Conservation (phyloP, 2,888 invertebrate genomes). For the Limnephilus marmoratus region DNA sequence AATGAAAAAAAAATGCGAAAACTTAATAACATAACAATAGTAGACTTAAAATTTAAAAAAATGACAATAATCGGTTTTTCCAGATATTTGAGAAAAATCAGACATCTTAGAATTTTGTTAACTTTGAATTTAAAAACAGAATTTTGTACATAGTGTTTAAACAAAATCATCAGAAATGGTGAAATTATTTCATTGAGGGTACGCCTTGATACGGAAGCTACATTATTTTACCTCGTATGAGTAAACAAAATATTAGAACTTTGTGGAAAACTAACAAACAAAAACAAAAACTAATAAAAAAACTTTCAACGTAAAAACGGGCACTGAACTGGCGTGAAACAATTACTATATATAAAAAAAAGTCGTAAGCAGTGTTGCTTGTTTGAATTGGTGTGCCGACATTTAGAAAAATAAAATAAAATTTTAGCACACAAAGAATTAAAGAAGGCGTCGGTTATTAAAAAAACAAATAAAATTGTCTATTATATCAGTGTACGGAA, state of each 20-base stretch:
- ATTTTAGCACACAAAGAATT: not conserved
- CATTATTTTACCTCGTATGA: not conserved
- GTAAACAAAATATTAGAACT: not conserved
- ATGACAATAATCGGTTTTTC: too few species aligned
- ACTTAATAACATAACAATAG: too few species aligned
- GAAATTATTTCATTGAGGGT: too few species aligned
- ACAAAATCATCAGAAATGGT: too few species aligned
- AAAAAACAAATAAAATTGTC: constrained; percentile 1
- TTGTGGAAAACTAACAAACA: not conserved
- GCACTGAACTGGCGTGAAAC: not conserved
- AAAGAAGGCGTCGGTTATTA: not conserved
- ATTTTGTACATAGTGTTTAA: too few species aligned
- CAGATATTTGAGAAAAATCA: too few species aligned
- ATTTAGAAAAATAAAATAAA: not conserved
- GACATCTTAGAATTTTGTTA: too few species aligned
- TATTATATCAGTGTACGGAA: not conserved
- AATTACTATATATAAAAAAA: not conserved
- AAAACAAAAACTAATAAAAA: not conserved
- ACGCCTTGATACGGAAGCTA: not conserved
- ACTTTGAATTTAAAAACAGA: too few species aligned
- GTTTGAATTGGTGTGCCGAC: not conserved
- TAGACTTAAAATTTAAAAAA: too few species aligned
- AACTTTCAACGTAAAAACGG: not conserved
- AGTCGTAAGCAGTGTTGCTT: not conserved
- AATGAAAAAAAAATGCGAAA: too few species aligned